Evolutionary conservation across 2,797 vertebrate species (phyloP), one percentile per base, ranked within the genome.

Genomic region (Pipistrellus pygmaeus): DNA sequence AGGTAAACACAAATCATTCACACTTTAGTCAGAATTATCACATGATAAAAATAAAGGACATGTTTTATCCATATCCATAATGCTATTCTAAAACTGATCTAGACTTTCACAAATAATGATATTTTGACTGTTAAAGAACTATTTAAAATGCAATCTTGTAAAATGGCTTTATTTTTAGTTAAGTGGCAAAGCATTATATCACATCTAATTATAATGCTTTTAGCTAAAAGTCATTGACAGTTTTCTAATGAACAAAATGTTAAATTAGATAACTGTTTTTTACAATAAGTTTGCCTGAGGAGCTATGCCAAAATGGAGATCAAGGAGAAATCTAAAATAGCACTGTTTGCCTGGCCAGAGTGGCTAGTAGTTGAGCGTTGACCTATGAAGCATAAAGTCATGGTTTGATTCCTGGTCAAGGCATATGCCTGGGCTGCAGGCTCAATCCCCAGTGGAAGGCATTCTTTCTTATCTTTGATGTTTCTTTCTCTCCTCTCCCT

Each of bases 1-100:
- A 51, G 9, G 35, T 86, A 96, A 96, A 94, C 25, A 82, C 14
- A 53, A 53, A 71, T 66, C 57, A 83, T 80, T 86, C 93, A 75
- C 17, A 21, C 55, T 81, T 88, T 44, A 88, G 48, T 69, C 62
- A 80, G 8, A 84, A 68, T 77, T 46, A 88, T 51, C 21, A 83
- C 68, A 41, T 78, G 73, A 44, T 32, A 55, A 76, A 86, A 89
- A 44, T 55, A 80, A 66, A 48, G n/a, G 17, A 76, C 48, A 76
- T 8, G 25, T 76, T 81, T 53, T 62, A 62, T 53, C 53, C 10
- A 4, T 18, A 46, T 46, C 35, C 38, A 77, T 17, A 90, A 60
- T n/a, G 30, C 41, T 44, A 46, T 18, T 23, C 30, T 18, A 73
- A 51, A 21, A 68, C 53, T 55, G 32, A 71, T 25, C 8, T 32